A percentile compares a stretch with the other conserved stretches of the same genome.
Conservation (phyloP, 2,797 vertebrate genomes). For the Clarias platycephalus region DNA sequence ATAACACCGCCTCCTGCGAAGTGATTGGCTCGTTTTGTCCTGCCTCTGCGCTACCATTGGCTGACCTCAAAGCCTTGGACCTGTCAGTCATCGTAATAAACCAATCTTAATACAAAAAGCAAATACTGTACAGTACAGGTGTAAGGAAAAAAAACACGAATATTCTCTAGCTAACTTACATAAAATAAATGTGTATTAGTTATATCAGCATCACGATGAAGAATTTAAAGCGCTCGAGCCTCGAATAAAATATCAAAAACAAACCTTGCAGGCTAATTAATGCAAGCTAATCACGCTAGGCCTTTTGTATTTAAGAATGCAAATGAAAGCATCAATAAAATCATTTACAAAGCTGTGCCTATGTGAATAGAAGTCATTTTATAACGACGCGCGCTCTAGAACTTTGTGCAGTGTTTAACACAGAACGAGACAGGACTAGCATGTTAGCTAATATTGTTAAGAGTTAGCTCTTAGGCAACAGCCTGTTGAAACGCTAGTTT, state of each 20-base stretch:
- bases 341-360: too few species aligned
- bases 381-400: background rate
- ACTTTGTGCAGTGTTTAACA: background rate
- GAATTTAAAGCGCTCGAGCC: background rate
- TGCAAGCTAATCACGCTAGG: slow-evolving; percentile 45
- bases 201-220: background rate
- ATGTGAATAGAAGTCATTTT: background rate
- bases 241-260: background rate
- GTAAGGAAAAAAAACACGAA: background rate
- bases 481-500: slow-evolving; percentile 34
- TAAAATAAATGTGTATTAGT: background rate
- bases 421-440: slow-evolving; percentile 3
- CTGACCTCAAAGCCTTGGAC: background rate
- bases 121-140: background rate
- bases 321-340: background rate
- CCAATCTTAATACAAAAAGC: slow-evolving; percentile 13
- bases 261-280: slow-evolving; percentile 1
- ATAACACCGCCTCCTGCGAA: background rate
- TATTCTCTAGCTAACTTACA: background rate
- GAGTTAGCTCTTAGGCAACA: slow-evolving; percentile 8
- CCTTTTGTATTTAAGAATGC: background rate
- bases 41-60: slow-evolving; percentile 3
- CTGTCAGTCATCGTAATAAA: background rate
- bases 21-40: background rate
- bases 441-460: background rate